Conservation (phyloP, 2,797 vertebrate species). For the Aselliscus stoliczkanus region DNA sequence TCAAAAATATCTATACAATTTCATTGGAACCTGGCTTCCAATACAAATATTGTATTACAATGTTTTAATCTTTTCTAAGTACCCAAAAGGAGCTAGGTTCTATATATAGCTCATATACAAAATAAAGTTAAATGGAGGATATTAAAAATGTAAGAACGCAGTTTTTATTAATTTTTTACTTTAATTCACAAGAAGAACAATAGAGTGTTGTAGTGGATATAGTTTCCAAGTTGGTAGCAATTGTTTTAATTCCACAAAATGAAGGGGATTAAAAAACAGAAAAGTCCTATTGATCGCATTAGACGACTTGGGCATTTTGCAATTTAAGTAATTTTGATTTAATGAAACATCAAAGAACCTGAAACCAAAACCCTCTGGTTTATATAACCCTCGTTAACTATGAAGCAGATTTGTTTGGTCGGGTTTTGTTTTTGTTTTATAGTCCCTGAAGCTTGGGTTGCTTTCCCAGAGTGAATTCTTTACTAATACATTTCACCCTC, state of each 20-base stretch:
- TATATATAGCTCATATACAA: background rate
- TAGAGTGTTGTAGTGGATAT: background rate
- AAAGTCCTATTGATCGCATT: background rate
- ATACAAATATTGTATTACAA: background rate
- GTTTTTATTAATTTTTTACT: slow-evolving; percentile 32
- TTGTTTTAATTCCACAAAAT: background rate
- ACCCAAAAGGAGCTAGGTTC: background rate
- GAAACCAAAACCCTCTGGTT: background rate
- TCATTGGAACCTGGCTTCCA: background rate
- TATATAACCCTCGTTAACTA: slow-evolving; percentile 11
- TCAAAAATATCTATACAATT: background rate
- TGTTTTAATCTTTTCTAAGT: background rate
- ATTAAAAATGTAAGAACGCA: background rate
- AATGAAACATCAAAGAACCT: slow-evolving; percentile 23
- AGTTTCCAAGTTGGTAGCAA: slow-evolving; percentile 10
- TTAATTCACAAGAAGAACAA: background rate
- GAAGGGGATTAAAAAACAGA: background rate
- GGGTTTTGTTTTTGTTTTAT: slow-evolving; percentile 34
- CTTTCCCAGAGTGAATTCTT: slow-evolving; percentile 25
- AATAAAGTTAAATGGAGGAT: background rate
- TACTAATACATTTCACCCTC: slow-evolving; percentile 29
- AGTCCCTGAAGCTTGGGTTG: background rate
- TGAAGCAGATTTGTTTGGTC: slow-evolving; percentile 18
- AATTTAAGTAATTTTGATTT: slow-evolving; percentile 36
- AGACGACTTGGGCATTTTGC: background rate